A percentile compares a stretch with the other conserved stretches of the same genome.
phyloP scores from a whole-genome alignment of 2,797 vertebrate genomes.

The Echeneis naucrates region DNA sequence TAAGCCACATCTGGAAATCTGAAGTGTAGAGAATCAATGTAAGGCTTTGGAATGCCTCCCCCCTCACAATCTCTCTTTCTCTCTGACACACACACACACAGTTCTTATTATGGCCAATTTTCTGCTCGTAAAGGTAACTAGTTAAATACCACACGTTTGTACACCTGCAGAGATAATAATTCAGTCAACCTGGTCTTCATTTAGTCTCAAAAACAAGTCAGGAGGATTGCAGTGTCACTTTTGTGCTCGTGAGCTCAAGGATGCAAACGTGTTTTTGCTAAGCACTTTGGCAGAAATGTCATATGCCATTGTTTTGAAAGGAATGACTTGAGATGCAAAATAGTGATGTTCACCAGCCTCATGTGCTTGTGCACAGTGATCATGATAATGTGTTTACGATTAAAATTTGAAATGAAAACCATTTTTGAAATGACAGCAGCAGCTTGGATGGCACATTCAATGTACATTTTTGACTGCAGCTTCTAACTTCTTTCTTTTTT shows the following conservation, averaged over 20 bases:
- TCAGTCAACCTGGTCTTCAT: constrained; percentile 23
- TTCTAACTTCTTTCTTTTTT: not conserved
- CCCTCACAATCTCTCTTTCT: not conserved
- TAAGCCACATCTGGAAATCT: constrained; percentile 79
- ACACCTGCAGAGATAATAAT: constrained; percentile 26
- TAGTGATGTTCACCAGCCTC: not conserved
- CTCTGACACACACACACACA: constrained; percentile 18
- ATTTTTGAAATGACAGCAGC: no score
- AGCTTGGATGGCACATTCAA: no score
- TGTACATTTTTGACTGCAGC: no score
- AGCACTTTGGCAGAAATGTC: not conserved
- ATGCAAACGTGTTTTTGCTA: not conserved
- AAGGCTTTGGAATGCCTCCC: constrained; percentile 57
- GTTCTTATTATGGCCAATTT: constrained; percentile 51
- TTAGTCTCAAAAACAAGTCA: not conserved
- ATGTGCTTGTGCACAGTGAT: not conserved
- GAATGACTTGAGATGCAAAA: not conserved
- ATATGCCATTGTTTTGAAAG: not conserved
- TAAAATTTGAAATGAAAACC: no score
- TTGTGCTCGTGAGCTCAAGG: not conserved
- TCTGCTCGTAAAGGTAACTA: constrained; percentile 69
- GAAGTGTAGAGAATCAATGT: constrained; percentile 75
- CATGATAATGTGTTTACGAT: not conserved
- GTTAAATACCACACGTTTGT: constrained; percentile 42
- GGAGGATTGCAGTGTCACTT: not conserved